Conservation (phyloP, 35 echinoderm and acorn worm species). For the Chiridota heheva region DNA sequence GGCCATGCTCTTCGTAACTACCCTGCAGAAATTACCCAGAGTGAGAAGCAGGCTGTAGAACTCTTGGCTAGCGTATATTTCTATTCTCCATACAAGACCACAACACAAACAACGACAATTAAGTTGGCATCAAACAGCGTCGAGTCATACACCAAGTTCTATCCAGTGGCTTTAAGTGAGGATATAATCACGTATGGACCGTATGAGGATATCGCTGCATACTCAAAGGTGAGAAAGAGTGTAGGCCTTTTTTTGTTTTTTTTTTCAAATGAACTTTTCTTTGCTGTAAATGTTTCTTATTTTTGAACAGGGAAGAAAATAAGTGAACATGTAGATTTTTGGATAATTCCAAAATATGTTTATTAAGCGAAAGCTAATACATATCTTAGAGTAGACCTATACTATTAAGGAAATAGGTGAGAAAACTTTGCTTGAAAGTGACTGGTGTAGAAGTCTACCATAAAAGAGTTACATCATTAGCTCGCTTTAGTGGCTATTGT, state of each 20-base stretch:
- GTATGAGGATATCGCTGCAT: constrained; percentile 82
- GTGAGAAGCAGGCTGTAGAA: constrained; percentile 88
- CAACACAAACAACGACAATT: constrained; percentile 77
- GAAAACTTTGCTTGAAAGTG: no score
- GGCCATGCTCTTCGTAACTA: constrained; percentile 67
- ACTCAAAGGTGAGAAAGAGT: constrained; percentile 47
- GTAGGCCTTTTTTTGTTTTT: background rate
- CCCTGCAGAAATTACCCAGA: constrained; percentile 86
- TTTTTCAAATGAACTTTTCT: no score
- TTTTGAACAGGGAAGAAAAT: no score
- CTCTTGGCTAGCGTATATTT: constrained; percentile 74
- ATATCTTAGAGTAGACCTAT: no score
- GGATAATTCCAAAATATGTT: no score
- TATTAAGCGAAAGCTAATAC: no score
- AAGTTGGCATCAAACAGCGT: constrained; percentile 73
- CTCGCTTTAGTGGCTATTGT: no score
- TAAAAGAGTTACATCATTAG: no score
- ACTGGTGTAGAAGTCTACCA: no score
- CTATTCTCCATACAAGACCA: constrained; percentile 76
- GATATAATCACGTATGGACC: constrained; percentile 89
- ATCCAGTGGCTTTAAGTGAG: constrained; percentile 75
- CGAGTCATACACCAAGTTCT: constrained; percentile 78
- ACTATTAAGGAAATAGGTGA: no score
- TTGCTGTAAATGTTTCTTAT: no score
- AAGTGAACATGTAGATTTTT: no score